Conservation (phyloP, 2,888 invertebrate genomes). For the Candidula unifasciata region DNA sequence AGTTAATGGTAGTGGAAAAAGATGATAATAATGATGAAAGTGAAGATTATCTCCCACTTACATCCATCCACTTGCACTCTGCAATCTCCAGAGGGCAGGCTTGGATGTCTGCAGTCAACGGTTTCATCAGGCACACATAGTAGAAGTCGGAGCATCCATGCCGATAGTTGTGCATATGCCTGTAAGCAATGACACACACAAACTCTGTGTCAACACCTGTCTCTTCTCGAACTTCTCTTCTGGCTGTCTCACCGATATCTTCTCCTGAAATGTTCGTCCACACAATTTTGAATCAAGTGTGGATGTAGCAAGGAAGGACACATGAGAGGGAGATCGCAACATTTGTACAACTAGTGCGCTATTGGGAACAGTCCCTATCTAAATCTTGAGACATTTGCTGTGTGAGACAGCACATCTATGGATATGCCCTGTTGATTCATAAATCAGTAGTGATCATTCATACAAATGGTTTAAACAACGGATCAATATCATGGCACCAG, state of each 20-base stretch:
- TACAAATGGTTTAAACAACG: no score
- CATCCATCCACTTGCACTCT: constrained; percentile 88
- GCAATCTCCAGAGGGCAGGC: constrained; percentile 88
- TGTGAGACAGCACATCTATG: no score
- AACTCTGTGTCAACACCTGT: constrained; percentile 89
- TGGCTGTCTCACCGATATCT: constrained; percentile 88
- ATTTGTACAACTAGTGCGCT: no score
- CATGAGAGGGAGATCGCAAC: no score
- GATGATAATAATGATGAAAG: not conserved
- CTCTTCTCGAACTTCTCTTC: constrained; percentile 93
- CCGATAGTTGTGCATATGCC: constrained; percentile 86
- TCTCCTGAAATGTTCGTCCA: constrained; percentile 84
- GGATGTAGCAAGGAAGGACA: no score
- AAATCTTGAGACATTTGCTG: no score
- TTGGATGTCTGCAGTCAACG: constrained; percentile 82
- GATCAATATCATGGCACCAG: no score
- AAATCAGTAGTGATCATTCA: no score
- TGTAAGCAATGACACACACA: constrained; percentile 85
- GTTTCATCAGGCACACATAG: constrained; percentile 85
- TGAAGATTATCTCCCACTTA: constrained; percentile 56
- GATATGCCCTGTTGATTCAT: no score
- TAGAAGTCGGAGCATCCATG: constrained; percentile 93
- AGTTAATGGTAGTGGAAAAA: no score
- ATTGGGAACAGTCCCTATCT: no score
- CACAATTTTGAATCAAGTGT: no score